These are phyloP conservation scores for Caenorhabditis imperialis DNA, from an alignment of 2,888 invertebrate species.

Conservation along the genomic window DNA sequence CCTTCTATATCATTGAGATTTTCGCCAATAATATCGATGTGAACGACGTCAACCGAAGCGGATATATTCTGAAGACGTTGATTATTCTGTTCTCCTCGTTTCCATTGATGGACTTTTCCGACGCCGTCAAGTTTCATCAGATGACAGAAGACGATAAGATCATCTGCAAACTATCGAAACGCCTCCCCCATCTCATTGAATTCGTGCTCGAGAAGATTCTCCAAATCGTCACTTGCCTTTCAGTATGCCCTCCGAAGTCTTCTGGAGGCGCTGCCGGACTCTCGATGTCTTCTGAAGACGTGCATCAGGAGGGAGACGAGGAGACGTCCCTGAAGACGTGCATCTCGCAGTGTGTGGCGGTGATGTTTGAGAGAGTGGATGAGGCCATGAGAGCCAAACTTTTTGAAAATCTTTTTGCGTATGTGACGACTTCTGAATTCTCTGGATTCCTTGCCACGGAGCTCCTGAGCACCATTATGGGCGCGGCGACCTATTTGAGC, in stretches of 20 bases:
- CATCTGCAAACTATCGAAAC: constrained; percentile 28
- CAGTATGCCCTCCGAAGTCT: constrained; percentile 52
- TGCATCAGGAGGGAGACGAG: constrained; percentile 21
- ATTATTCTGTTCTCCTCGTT: constrained; percentile 29
- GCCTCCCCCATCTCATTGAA: constrained; percentile 27
- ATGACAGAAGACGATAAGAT: constrained; percentile 35
- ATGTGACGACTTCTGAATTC: constrained; percentile 39
- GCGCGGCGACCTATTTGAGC: constrained; percentile 31
- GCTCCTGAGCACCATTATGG: constrained; percentile 35
- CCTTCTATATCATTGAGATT: constrained; percentile 59
- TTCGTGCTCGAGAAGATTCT: constrained; percentile 27
- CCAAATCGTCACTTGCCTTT: constrained; percentile 33
- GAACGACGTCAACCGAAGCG: constrained; percentile 53
- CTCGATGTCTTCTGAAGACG: constrained; percentile 24
- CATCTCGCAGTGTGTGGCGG: background rate
- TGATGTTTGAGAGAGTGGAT: constrained; percentile 22
- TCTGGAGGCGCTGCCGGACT: constrained; percentile 33
- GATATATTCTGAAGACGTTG: constrained; percentile 26
- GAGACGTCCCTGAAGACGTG: constrained; percentile 6
- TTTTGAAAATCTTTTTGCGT: constrained; percentile 40
- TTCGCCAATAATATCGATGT: constrained; percentile 60
- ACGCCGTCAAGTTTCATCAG: constrained; percentile 19
- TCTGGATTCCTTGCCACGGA: constrained; percentile 49
- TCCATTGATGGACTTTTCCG: constrained; percentile 41
- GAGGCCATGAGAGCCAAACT: constrained; percentile 31